Base-by-base conservation (phyloP, 2,797 vertebrate genomes). In the Esox lucius region DNA sequence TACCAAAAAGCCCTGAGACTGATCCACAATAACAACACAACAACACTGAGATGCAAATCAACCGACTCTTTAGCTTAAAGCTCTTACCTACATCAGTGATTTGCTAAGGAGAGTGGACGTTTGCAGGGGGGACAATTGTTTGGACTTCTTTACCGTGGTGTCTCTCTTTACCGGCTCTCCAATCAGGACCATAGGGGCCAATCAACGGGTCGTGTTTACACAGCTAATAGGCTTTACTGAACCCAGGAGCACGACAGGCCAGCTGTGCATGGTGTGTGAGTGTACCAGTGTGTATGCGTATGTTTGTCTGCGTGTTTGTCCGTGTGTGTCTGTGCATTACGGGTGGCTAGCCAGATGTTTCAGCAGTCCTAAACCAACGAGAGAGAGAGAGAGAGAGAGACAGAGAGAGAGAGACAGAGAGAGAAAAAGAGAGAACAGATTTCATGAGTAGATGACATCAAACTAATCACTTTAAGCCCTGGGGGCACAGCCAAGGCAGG, bases 381-480 rank as follows among this genome's bases (percentile, higher is more conserved):
- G 11, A 46, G 6, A 46, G 35, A 22, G 51, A 59, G 51, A 19
- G 51, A 5, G 16, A 13, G 66, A 35, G 35, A 51, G 24, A 26
- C 69, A 8, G 31, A 4, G 56, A 12, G 49, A 51, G 7, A 72
- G 22, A 71, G 42, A 51, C 9, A 31, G 15, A 0, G 19, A 46
- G 69, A 13, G 62, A 17, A n/a, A 31, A 9, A 33, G 16, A 0
- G 16, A 48, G 70, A 16, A 56, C 17, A 8, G 42, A 46, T 46
- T 46, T 12, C 56, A 49, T 73, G 31, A 39, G 35, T 17, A 73
- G 11, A 5, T 39, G 11, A 71, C 59, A 78, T 26, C 62, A 53
- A 71, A 75, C 71, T 78, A 70, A 78, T 72, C 62, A 68, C 62
- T 77, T 73, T 79, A 82, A 75, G 48, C 62, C 48, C 26, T 8